These are phyloP conservation scores for Drosophila paucipuncta DNA, from an alignment of 2,888 invertebrate species.

Conservation along the genomic window DNA sequence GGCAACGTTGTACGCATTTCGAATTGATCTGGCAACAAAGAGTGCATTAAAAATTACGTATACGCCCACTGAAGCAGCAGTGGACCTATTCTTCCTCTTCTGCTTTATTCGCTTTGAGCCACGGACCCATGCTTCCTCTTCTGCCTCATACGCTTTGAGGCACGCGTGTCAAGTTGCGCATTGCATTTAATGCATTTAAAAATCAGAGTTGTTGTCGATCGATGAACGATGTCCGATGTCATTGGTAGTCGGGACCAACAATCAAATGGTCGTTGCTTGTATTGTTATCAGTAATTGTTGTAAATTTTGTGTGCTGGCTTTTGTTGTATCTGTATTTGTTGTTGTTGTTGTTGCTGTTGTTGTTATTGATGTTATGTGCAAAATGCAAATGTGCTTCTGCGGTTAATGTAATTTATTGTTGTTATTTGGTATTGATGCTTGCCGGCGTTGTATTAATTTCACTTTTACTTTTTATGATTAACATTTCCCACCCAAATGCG, in stretches of 20 bases:
- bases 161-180: slow-evolving; percentile 10
- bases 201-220: slow-evolving; percentile 26
- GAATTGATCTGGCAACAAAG: slow-evolving; percentile 52
- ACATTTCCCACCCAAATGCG: slow-evolving; percentile 81
- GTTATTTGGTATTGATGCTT: slow-evolving; percentile 37
- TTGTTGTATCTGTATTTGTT: background rate
- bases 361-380: slow-evolving; percentile 55
- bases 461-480: slow-evolving; percentile 80
- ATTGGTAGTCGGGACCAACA: slow-evolving; percentile 60
- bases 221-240: slow-evolving; percentile 28
- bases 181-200: slow-evolving; percentile 51
- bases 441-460: slow-evolving; percentile 74
- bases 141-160: background rate
- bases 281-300: slow-evolving; percentile 69
- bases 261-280: slow-evolving; percentile 47
- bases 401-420: slow-evolving; percentile 67
- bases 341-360: slow-evolving; percentile 17
- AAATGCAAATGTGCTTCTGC: slow-evolving; percentile 73
- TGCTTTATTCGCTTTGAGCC: slow-evolving; percentile 4
- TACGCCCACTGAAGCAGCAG: slow-evolving; percentile 33
- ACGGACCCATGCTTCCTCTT: background rate
- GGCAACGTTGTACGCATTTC: slow-evolving; percentile 49
- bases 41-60: slow-evolving; percentile 53
- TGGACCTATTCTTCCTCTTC: slow-evolving; percentile 3
- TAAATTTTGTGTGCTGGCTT: slow-evolving; percentile 40